phyloP scores from a whole-genome alignment of 2,888 invertebrate species.

The Brenthis ino region DNA sequence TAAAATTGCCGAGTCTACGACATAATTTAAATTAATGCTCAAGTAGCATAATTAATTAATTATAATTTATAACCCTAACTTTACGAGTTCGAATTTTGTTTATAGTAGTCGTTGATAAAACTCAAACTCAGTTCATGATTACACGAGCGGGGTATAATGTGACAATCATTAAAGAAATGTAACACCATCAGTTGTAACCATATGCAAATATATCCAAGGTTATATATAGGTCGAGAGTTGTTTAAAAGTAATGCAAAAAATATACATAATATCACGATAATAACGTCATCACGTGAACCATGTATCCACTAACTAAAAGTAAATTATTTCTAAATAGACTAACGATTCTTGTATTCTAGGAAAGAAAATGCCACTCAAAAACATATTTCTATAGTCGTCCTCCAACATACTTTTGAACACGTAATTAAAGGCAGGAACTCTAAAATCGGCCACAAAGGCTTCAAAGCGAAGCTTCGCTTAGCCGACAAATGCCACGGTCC shows the following conservation, averaged over 20 bases:
- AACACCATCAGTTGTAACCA: neutral
- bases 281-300: too few relatives aligned
- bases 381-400: conserved; percentile 13
- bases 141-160: neutral
- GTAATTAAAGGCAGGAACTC: conserved; percentile 66
- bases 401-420: conserved; percentile 43
- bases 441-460: conserved; percentile 40
- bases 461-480: conserved; percentile 27
- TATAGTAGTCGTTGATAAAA: neutral
- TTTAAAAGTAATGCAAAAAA: too few relatives aligned
- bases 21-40: too few relatives aligned
- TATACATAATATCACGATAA: too few relatives aligned
- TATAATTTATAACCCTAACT: too few relatives aligned
- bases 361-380: conserved; percentile 12
- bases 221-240: neutral
- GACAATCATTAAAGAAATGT: neutral
- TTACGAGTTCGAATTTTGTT: too few relatives aligned
- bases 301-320: too few relatives aligned
- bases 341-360: neutral
- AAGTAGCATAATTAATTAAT: too few relatives aligned
- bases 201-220: neutral
- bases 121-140: neutral
- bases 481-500: conserved; percentile 13
- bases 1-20: too few relatives aligned
- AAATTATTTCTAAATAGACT: neutral